Percentiles rank a stretch among this genome's conserved stretches.
Conservation (phyloP, 2,888 invertebrate species). For the Eurytoma californica region DNA sequence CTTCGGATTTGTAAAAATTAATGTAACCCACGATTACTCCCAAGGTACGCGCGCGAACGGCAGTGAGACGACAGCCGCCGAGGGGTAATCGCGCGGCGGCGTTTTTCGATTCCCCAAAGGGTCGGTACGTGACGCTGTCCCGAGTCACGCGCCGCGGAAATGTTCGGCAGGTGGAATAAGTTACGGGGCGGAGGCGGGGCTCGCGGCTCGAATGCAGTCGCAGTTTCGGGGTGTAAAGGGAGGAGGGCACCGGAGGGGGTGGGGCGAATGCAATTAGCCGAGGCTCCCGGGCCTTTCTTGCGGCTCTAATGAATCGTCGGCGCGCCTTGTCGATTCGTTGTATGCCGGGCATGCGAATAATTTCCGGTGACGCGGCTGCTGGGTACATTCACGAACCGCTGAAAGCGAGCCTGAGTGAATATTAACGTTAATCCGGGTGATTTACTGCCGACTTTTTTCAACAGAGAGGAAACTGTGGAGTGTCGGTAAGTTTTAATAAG, state of each 20-base stretch:
- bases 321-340: slow-evolving; percentile 18
- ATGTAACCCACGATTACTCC: too few species aligned
- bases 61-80: too few species aligned
- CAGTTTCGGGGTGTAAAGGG: neutral
- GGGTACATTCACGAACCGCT: neutral
- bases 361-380: neutral
- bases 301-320: slow-evolving; percentile 31
- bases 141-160: slow-evolving; percentile 12
- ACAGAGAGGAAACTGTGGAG: too few species aligned
- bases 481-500: too few species aligned
- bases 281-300: slow-evolving; percentile 15
- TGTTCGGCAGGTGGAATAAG: slow-evolving; percentile 26
- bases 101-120: neutral
- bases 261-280: slow-evolving; percentile 36
- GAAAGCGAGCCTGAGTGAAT: neutral
- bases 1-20: too few species aligned
- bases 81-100: neutral
- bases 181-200: neutral
- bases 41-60: too few species aligned
- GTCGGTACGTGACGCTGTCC: neutral
- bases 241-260: neutral
- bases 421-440: too few species aligned
- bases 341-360: slow-evolving; percentile 21
- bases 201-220: neutral
- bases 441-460: too few species aligned